Conservation (phyloP, 2,797 vertebrate genomes). For the Falco cherrug region DNA sequence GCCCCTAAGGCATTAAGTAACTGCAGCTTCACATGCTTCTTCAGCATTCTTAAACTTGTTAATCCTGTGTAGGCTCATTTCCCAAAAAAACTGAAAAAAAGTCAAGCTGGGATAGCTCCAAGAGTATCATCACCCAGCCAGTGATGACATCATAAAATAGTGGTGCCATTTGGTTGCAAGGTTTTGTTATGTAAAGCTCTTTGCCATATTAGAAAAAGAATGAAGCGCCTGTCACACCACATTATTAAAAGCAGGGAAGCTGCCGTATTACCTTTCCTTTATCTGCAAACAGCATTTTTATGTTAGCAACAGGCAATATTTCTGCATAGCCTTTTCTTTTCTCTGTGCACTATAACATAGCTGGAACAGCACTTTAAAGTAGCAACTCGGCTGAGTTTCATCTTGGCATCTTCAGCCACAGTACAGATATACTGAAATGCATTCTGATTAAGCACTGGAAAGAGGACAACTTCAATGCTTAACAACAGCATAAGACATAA, state of each 20-base stretch:
- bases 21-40: not conserved
- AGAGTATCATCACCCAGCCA: not conserved
- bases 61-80: not conserved
- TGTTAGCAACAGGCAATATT: not conserved
- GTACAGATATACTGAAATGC: not conserved
- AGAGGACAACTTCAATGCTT: not conserved
- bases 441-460: not conserved
- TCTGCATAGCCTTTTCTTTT: not conserved
- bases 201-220: not conserved
- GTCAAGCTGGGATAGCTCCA: not conserved
- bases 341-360: not conserved
- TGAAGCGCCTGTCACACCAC: not conserved
- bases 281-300: not conserved
- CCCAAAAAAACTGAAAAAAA: not conserved
- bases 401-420: not conserved
- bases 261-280: not conserved
- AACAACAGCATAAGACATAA: not conserved
- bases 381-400: not conserved
- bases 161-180: not conserved
- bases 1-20: not conserved
- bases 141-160: not conserved
- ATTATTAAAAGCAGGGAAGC: not conserved
- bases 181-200: not conserved
- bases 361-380: not conserved
- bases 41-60: not conserved